Percentiles rank a stretch among this genome's conserved stretches.
Conservation (phyloP, 2,113 vertebrate genomes). For the Patagioenas fasciata region DNA sequence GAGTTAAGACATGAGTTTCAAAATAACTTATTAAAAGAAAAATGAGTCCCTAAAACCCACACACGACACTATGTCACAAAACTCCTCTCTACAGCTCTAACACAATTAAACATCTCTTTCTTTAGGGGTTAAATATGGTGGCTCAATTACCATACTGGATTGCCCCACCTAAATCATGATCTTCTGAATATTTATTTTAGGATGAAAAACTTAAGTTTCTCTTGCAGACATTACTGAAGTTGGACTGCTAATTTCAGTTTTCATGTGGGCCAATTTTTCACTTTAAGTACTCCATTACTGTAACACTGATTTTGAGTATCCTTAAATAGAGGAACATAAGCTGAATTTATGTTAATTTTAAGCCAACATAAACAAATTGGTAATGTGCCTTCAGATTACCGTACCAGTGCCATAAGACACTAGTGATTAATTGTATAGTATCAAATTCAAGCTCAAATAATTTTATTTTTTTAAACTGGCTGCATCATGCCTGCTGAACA, state of each 20-base stretch:
- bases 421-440: background rate
- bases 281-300: background rate
- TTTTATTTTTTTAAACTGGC: background rate
- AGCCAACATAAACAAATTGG: background rate
- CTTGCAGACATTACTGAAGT: background rate
- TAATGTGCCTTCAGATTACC: background rate
- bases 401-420: background rate
- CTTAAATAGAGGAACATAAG: background rate
- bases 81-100: background rate
- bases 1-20: background rate
- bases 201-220: background rate
- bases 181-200: background rate
- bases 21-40: constrained; percentile 17
- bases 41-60: background rate
- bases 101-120: background rate
- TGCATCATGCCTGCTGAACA: background rate
- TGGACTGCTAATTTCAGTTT: background rate
- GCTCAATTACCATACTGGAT: background rate
- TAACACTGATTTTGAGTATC: background rate
- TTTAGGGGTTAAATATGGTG: background rate
- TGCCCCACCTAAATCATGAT: background rate
- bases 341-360: background rate
- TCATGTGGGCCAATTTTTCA: background rate
- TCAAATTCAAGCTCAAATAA: background rate
- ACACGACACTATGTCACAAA: background rate